A percentile compares a stretch with the other conserved stretches of the same genome.
Conservation (phyloP, 2,797 vertebrate species). For the Diplodus sargus region DNA sequence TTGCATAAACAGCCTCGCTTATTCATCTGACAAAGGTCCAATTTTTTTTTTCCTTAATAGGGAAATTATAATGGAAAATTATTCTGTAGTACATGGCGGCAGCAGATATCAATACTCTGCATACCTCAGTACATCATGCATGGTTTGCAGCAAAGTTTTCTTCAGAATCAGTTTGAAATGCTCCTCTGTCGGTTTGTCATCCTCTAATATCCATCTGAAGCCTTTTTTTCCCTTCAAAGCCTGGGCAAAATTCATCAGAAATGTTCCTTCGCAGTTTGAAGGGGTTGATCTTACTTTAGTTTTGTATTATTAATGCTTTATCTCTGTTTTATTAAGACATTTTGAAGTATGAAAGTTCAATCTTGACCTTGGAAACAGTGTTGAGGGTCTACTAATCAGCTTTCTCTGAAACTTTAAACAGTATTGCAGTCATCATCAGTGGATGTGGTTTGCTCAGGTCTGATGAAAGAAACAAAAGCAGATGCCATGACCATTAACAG, state of each 20-base stretch:
- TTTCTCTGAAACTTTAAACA: not conserved
- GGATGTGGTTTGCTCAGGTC: not conserved
- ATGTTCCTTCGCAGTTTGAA: not conserved
- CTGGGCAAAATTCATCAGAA: not conserved
- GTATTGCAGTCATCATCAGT: not conserved
- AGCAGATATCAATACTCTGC: not conserved
- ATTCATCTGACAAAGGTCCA: not conserved
- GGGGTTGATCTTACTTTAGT: not conserved
- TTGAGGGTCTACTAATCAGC: not conserved
- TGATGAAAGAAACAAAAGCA: not conserved
- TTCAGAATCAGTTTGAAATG: not conserved
- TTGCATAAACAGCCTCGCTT: not conserved
- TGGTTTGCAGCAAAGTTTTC: not conserved
- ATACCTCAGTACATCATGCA: too few species aligned
- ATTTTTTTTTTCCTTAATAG: not conserved
- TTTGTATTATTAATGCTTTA: not conserved
- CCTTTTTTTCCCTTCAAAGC: not conserved
- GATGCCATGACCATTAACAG: not conserved
- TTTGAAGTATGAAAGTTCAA: not conserved
- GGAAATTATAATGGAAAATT: not conserved
- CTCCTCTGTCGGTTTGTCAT: not conserved
- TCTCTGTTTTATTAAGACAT: not conserved
- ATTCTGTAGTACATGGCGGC: not conserved
- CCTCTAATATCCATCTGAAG: not conserved
- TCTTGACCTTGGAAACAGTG: not conserved